Evolutionary conservation across 2,888 invertebrate genomes (phyloP), one percentile per base, ranked within the genome.

Genomic region (Iphiclides podalirius): DNA sequence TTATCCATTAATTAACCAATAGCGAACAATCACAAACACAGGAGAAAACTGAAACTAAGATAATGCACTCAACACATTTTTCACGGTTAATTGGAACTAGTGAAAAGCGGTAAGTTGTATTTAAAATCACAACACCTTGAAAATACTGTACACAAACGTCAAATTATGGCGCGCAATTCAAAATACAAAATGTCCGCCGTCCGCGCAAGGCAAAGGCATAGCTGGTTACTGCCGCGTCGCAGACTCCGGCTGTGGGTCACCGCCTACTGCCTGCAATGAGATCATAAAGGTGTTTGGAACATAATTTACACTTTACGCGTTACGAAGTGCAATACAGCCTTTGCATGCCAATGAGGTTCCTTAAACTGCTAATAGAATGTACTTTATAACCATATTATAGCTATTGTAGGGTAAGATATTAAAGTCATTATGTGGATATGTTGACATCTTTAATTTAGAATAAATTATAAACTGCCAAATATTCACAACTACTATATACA

Each of bases 211-310:
- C 72, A 66, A 68, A 72, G 75, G 73, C 68, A 62, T 63, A 63
- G 67, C 57, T 57, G 55, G 67, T 61, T 61, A 79, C 79, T 77
- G 81, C 72, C 37, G 43, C 53, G n/a, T n/a, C 54, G 55, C 69
- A 64, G 67, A 65, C 64, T 57, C 53, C 59, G 55, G 67, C 72
- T 70, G 72, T 74, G 80, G 81, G 79, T 80, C 83, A 78, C 77
- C 82, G 79, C 82, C 82, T 74, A 82, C 84, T 63, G 60, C 59
- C 56, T 67, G 74, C 82, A 83, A 75, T 85, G 84, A 84, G 79
- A 81, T 83, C 85, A 85, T 82, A 75, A 79, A 75, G 76, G 66
- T 71, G 77, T 70, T 75, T 67, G 67, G 60, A 68, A 68, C 71
- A 74, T 72, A 73, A 80, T 81, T 84, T 75, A 79, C 79, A 82